Percentiles rank a stretch among this genome's conserved stretches.
Conservation (phyloP, 2,888 invertebrate genomes). For the Omphaloscelis lunosa region DNA sequence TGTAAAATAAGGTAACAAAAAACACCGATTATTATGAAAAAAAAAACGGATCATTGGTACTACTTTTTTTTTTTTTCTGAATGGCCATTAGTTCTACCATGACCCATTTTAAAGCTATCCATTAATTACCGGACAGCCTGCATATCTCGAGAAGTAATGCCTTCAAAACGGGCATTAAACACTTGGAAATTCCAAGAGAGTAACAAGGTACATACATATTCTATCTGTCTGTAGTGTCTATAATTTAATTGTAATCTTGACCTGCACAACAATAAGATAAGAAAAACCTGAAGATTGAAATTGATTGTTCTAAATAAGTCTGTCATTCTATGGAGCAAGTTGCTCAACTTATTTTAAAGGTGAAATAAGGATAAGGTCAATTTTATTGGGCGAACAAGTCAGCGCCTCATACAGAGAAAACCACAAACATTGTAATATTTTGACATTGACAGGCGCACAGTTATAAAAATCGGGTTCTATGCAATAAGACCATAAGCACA, state of each 20-base stretch:
- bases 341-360: background rate
- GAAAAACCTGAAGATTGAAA: constrained; percentile 30
- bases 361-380: background rate
- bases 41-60: too few relatives aligned
- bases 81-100: too few relatives aligned
- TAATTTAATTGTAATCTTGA: constrained; percentile 30
- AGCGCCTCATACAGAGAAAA: background rate
- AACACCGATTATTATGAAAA: too few relatives aligned
- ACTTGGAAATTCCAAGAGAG: background rate
- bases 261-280: constrained; percentile 32
- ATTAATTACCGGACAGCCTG: too few relatives aligned
- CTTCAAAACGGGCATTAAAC: background rate
- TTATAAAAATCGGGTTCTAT: too few relatives aligned
- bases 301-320: constrained; percentile 17
- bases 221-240: background rate
- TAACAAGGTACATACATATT: too few relatives aligned
- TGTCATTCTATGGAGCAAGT: background rate
- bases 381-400: background rate
- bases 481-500: too few relatives aligned
- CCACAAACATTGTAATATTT: too few relatives aligned
- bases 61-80: too few relatives aligned
- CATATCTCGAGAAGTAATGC: background rate
- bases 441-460: too few relatives aligned
- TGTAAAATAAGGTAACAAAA: too few relatives aligned
- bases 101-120: too few relatives aligned